Base-by-base conservation (phyloP, 2,797 vertebrate species). In the Platyrinchus mystaceus region DNA sequence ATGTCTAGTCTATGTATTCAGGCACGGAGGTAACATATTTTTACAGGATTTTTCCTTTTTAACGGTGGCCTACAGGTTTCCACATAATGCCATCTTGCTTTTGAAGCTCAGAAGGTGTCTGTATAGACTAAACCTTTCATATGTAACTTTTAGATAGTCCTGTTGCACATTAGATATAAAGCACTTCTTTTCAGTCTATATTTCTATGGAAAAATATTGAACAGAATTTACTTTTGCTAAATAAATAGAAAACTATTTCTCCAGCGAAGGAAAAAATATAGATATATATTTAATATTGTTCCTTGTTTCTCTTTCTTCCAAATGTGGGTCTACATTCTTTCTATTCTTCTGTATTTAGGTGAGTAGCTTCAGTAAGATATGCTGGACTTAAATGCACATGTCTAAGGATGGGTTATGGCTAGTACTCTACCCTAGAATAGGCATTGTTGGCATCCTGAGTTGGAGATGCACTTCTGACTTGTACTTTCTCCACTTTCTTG, bases 191-290 rank as follows among this genome's bases (percentile, higher is more conserved):
- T 90, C 55, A 53, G 43, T 97, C 84, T 97, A 93, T 96, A 96
- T 97, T 97, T 97, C 69, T 96, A 96, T 53, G 39, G 67, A 67
- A 80, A 90, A 77, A 60, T 78, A 90, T 14, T 79, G 85, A 95
- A 87, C 9, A 89, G 92, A 88, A 62, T 90, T 94, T 97, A 95
- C 81, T 95, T 97, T 96, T 97, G 59, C 90, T 96, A 95, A 92
- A 91, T 73, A 89, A 73, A 76, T 59, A 84, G 50, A 91, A 87
- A 94, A 76, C 16, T 94, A 90, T 93, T 94, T 96, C 77, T 94
- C 32, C 76, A 46, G 91, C 66, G 87, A 90, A 92, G 16, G 34
- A 41, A 76, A 92, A 93, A 52, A 10, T 60, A 90, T 70, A 92
- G 39, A 43, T 94, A 89, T 89, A 90, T 93, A 79, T 94, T 97